phyloP scores from a whole-genome alignment of 2,797 vertebrate genomes.

The Parauchenoglanis ngamensis region DNA sequence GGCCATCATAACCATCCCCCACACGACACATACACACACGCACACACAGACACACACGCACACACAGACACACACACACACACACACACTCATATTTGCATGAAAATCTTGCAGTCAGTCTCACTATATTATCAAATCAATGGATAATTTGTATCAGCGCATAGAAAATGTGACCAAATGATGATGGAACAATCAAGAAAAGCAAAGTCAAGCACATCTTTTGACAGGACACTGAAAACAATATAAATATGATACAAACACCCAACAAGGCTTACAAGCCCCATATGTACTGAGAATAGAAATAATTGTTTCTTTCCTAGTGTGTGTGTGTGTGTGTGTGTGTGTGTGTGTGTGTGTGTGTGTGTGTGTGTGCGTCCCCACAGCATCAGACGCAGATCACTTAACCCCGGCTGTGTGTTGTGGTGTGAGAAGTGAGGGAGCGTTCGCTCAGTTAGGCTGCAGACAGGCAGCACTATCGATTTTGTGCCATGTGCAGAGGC shows the following conservation, averaged over 20 bases:
- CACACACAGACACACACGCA: conserved; percentile 22
- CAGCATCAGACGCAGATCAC: conserved; percentile 82
- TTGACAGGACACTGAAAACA: conserved; percentile 27
- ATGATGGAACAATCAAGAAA: conserved; percentile 29
- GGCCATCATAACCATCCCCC: conserved; percentile 30
- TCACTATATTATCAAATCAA: conserved; percentile 13
- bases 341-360: neutral
- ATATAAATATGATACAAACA: conserved; percentile 10
- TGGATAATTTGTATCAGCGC: neutral
- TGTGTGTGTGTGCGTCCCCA: conserved; percentile 53
- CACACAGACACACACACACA: neutral
- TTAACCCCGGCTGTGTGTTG: conserved; percentile 81
- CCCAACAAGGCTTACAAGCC: conserved; percentile 31
- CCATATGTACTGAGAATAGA: conserved; percentile 28
- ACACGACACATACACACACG: neutral
- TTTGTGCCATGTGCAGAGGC: conserved; percentile 91
- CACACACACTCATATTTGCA: conserved; percentile 12
- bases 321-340: neutral
- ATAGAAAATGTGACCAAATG: conserved; percentile 14
- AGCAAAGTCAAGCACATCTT: conserved; percentile 24
- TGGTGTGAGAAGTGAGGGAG: conserved; percentile 71
- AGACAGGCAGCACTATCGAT: conserved; percentile 80
- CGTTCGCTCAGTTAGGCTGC: conserved; percentile 69
- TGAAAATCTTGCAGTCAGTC: conserved; percentile 12
- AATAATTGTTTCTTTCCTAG: conserved; percentile 34